Percentiles rank a stretch among this genome's conserved stretches.
These are phyloP conservation scores for Sericinus montela DNA, from an alignment of 2,888 invertebrate species.

Conservation along the genomic window DNA sequence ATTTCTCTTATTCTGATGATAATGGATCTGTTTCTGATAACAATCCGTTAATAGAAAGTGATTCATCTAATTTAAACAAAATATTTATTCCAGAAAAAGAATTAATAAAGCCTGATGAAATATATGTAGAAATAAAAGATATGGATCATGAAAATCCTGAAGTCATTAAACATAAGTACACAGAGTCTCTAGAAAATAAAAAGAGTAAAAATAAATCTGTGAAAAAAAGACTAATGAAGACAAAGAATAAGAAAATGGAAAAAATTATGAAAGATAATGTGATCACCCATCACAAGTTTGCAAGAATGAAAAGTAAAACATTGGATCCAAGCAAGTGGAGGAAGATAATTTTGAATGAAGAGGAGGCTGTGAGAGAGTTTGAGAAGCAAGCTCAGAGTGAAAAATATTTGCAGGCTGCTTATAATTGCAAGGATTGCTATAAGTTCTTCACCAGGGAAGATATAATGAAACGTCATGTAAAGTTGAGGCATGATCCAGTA, in stretches of 20 bases:
- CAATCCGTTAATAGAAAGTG: background rate
- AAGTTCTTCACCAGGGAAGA: constrained; percentile 18
- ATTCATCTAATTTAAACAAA: background rate
- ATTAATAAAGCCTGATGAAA: constrained; percentile 2
- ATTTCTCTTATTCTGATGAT: background rate
- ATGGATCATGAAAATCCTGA: background rate
- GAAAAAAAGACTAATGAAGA: background rate
- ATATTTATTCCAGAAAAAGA: constrained; percentile 13
- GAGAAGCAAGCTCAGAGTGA: constrained; percentile 9
- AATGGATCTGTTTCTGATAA: background rate
- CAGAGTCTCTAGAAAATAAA: background rate
- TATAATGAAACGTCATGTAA: constrained; percentile 14
- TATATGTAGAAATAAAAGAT: background rate
- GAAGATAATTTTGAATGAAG: constrained; percentile 12
- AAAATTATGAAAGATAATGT: background rate
- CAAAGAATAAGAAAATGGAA: constrained; percentile 1
- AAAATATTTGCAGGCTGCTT: constrained; percentile 12
- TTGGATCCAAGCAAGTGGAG: constrained; percentile 16
- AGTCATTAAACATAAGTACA: background rate
- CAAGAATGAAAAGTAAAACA: constrained; percentile 1
- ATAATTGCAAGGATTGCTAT: constrained; percentile 15
- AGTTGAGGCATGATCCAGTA: constrained; percentile 11
- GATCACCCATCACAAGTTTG: constrained; percentile 5
- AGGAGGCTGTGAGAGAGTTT: constrained; percentile 18
- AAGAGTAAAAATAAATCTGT: background rate